Percentiles rank a stretch among this genome's conserved stretches.
Evolutionary conservation across 2,888 invertebrate genomes (phyloP).

Genomic region (Stomorhina lunata): DNA sequence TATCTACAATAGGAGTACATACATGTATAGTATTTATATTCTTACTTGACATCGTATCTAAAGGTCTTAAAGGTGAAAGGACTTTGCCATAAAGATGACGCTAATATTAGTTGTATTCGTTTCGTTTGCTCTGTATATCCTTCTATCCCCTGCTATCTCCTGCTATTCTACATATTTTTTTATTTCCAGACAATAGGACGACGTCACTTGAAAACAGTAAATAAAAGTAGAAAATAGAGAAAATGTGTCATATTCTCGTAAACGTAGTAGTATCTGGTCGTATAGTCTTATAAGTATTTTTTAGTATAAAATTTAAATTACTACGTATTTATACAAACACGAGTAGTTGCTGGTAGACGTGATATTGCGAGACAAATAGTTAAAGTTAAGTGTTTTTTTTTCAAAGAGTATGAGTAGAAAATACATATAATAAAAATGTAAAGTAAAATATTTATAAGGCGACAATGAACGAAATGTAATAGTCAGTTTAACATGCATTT

Average conservation of each 20-base stretch:
- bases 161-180: constrained; percentile 41
- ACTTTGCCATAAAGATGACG: constrained; percentile 63
- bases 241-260: constrained; percentile 48
- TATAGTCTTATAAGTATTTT: no score
- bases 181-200: constrained; percentile 61
- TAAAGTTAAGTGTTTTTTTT: neutral
- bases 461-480: neutral
- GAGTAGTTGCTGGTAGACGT: constrained; percentile 18
- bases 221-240: constrained; percentile 30
- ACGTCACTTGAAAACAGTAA: constrained; percentile 54
- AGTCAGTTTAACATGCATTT: constrained; percentile 2
- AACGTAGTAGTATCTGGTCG: no score
- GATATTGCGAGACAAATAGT: constrained; percentile 16
- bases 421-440: neutral
- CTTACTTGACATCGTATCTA: constrained; percentile 36
- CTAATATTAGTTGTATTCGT: constrained; percentile 45
- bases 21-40: neutral
- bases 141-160: neutral
- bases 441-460: constrained; percentile 30
- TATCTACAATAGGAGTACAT: no score
- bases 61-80: constrained; percentile 65
- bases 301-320: constrained; percentile 50
- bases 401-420: neutral
- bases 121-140: neutral
- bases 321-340: constrained; percentile 28